Conservation (phyloP, 2,888 invertebrate species). For the Drosophila cognata region DNA sequence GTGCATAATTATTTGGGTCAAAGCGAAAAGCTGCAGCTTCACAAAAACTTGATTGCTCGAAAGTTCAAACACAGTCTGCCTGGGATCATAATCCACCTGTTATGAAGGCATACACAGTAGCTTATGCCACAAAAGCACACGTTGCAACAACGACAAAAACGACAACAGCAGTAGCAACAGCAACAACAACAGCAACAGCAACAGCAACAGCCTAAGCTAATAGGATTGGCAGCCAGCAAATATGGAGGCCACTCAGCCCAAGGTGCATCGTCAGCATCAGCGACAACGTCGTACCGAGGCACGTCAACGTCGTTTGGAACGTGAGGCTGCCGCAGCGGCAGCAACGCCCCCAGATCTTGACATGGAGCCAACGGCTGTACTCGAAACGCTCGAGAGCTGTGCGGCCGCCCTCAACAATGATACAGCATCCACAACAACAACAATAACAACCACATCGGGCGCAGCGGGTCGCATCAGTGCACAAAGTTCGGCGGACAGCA, state of each 20-base stretch:
- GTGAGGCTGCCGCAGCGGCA: constrained; percentile 73
- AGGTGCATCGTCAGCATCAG: constrained; percentile 85
- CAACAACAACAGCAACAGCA: constrained; percentile 11
- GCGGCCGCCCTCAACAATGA: constrained; percentile 62
- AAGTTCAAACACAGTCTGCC: constrained; percentile 44
- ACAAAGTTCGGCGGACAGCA: constrained; percentile 74
- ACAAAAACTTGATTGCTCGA: constrained; percentile 38
- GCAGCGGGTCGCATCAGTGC: constrained; percentile 71
- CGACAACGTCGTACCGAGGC: constrained; percentile 83
- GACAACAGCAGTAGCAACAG: constrained; percentile 6
- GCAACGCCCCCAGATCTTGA: constrained; percentile 47
- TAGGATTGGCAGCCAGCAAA: constrained; percentile 17
- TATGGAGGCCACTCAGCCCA: constrained; percentile 84
- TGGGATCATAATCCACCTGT: constrained; percentile 70
- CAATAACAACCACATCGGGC: constrained; percentile 43
- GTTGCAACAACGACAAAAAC: constrained; percentile 12
- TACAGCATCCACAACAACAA: constrained; percentile 35
- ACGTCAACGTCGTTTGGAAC: constrained; percentile 81
- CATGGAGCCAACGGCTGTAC: constrained; percentile 51
- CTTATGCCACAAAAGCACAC: constrained; percentile 18
- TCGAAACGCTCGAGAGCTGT: constrained; percentile 53
- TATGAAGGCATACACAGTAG: constrained; percentile 63
- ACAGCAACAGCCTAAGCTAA: constrained; percentile 16
- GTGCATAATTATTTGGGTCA: constrained; percentile 74
- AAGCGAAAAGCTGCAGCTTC: constrained; percentile 68